Percentiles rank a stretch among this genome's conserved stretches.
phyloP scores from a whole-genome alignment of 2,797 vertebrate species.

The Muscicapa comitata region DNA sequence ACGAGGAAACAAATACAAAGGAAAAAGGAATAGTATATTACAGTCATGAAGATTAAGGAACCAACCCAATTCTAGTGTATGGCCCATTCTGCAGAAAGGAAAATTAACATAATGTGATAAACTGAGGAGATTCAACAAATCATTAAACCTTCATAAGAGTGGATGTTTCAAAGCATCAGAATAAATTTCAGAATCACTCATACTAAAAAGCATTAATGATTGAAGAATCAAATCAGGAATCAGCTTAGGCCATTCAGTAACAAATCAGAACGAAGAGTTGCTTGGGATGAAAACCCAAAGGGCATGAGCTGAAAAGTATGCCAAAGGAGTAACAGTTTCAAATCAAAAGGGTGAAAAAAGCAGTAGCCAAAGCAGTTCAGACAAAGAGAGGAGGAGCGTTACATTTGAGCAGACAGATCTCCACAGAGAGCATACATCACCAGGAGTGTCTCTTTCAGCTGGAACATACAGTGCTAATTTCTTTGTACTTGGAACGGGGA shows the following conservation, averaged over 20 bases:
- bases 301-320: neutral
- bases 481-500: neutral
- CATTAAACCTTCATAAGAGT: conserved; percentile 5
- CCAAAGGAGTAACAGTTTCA: conserved; percentile 1
- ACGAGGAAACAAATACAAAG: neutral
- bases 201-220: conserved; percentile 28
- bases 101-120: conserved; percentile 37
- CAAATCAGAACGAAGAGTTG: neutral
- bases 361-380: neutral
- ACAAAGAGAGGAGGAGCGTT: neutral
- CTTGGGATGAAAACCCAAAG: neutral
- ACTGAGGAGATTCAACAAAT: conserved; percentile 36
- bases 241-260: neutral
- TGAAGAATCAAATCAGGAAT: conserved; percentile 6
- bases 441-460: neutral
- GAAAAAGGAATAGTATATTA: neutral
- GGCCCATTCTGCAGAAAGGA: neutral
- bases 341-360: conserved; percentile 20
- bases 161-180: neutral
- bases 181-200: conserved; percentile 12
- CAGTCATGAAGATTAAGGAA: conserved; percentile 43
- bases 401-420: conserved; percentile 2
- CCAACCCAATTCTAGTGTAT: neutral
- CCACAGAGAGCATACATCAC: conserved; percentile 8
- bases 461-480: conserved; percentile 25